Evolutionary conservation across 1,140 invertebrate genomes (phyloP).

Genomic region (Caenorhabditis inopinata): DNA sequence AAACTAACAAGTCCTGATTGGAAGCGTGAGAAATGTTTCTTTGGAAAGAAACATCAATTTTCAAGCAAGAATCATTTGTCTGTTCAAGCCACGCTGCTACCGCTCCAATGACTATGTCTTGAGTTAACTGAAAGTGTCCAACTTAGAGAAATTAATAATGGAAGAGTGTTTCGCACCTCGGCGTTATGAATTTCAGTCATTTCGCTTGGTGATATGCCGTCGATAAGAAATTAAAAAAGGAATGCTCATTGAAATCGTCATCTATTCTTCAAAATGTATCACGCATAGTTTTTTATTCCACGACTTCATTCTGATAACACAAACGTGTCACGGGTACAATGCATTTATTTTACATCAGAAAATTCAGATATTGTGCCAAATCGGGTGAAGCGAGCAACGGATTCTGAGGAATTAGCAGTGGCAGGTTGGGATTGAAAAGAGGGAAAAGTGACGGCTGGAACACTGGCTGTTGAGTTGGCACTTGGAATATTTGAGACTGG

Average conservation of each 20-base stretch:
- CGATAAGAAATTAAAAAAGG: neutral
- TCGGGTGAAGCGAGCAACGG: neutral
- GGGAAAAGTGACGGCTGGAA: neutral
- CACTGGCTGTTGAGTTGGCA: neutral
- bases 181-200: slow-evolving; percentile 33
- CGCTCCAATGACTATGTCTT: slow-evolving; percentile 27
- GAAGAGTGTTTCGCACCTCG: neutral
- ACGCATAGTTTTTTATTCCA: too few species aligned
- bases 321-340: too few species aligned
- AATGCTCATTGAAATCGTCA: neutral
- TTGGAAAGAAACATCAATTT: neutral
- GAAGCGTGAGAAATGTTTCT: neutral
- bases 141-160: neutral
- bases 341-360: neutral
- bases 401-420: neutral
- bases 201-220: neutral
- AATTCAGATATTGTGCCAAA: neutral
- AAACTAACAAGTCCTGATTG: slow-evolving; percentile 16
- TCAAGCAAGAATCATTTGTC: neutral
- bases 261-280: neutral
- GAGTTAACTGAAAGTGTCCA: slow-evolving; percentile 5
- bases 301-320: too few species aligned
- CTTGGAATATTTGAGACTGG: neutral
- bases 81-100: slow-evolving; percentile 21
- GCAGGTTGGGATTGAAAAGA: neutral